phyloP scores from a whole-genome alignment of 2,797 vertebrate genomes.

The Apogon talboti region DNA sequence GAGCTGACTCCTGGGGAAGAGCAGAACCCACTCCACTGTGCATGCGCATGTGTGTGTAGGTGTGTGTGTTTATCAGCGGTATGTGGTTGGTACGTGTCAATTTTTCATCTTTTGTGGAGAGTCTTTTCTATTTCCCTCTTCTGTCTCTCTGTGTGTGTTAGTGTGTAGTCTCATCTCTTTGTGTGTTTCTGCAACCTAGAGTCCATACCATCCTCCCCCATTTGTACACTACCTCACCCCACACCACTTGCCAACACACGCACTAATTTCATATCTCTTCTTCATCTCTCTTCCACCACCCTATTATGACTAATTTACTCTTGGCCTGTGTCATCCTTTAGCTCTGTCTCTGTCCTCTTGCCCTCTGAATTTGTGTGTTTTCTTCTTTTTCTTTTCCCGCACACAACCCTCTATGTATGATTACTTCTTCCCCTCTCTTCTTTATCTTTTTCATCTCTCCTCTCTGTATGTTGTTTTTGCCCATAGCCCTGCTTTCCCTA shows the following conservation, averaged over 20 bases:
- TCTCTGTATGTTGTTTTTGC: conserved; percentile 28
- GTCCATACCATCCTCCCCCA: neutral
- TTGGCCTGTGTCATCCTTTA: conserved; percentile 46
- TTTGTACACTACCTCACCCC: conserved; percentile 2
- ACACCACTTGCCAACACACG: conserved; percentile 8
- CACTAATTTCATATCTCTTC: conserved; percentile 33
- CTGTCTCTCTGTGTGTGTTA: conserved; percentile 19
- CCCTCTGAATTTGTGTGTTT: conserved; percentile 28
- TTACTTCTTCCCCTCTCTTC: conserved; percentile 18
- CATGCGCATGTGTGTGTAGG: conserved; percentile 34
- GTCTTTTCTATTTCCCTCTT: conserved; percentile 20
- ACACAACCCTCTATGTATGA: conserved; percentile 26
- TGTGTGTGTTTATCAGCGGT: conserved; percentile 28
- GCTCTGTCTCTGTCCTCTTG: conserved; percentile 30
- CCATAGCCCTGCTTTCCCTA: conserved; percentile 4
- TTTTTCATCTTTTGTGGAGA: conserved; percentile 29
- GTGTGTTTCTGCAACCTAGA: conserved; percentile 24
- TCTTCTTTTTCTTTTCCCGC: conserved; percentile 3
- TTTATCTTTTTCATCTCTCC: conserved; percentile 42
- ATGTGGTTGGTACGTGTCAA: conserved; percentile 13
- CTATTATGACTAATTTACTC: conserved; percentile 70
- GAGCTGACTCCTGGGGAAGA: conserved; percentile 72
- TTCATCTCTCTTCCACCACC: conserved; percentile 39
- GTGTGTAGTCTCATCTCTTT: conserved; percentile 13
- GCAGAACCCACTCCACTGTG: conserved; percentile 36